Base-by-base conservation (phyloP, 2,888 invertebrate species). In the Cyclophora punctaria region DNA sequence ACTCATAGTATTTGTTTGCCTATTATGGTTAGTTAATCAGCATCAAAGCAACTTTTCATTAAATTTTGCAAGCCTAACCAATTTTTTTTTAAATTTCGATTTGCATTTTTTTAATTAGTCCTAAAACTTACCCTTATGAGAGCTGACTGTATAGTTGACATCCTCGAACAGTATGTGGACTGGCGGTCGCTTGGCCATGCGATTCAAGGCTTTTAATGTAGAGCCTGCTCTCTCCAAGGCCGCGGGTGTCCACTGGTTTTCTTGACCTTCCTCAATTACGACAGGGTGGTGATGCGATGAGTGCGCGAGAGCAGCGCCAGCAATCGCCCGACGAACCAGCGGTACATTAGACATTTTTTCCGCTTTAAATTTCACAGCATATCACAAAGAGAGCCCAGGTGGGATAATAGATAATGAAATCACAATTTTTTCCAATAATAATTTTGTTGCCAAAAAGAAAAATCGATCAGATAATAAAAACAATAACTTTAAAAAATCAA, bases 161-260 rank as follows among this genome's bases (percentile, higher is more conserved):
- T 92, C 91, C 67, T 91, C 90, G 67, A 92, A 92, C 45, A 90
- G 75, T 44, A 92, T 84, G 62, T 91, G 87, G 3, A 92, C 89
- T 0, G 90, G 90, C 3, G 91, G 90, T 55, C 90, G 74, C 62
- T 90, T 91, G 0, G 91, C 90, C 81, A 90, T 89, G 33, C 87
- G 87, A 56, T 90, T 89, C 20, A 90, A 64, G 4, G 90, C 89
- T 53, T 89, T 89, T 52, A 90, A 69, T 3, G 90, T 86, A 0
- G 85, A 84, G 34, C 89, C 84, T 45, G 89, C 87, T 56, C 88
- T 69, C 63, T 89, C 89, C 55, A 88, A 71, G 3, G 88, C 87
- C 33, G 88, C 87, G 0, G 87, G 86, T 3, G 87, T 86, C 88
- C 87, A 88, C 40, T 86, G 72, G 59, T 73, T 75, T 64, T 84